These are phyloP conservation scores for Acanthosepion pharaonis DNA, from an alignment of 2,888 invertebrate species.

Conservation along the genomic window DNA sequence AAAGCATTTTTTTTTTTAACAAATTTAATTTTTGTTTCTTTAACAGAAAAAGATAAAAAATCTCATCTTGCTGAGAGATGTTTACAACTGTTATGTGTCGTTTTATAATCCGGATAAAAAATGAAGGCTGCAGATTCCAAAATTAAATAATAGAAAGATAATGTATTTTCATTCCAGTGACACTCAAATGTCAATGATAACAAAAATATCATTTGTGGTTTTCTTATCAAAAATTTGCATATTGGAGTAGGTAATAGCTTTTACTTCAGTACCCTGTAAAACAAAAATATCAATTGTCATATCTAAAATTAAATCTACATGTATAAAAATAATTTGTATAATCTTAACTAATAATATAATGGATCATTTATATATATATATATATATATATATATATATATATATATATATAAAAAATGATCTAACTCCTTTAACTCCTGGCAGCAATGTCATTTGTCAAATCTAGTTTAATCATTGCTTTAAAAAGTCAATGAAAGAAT, in stretches of 20 bases:
- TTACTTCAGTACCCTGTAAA: slow-evolving; percentile 92
- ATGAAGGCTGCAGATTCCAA: background rate
- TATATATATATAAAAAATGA: too few relatives aligned
- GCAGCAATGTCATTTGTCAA: too few relatives aligned
- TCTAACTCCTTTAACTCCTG: background rate
- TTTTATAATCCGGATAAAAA: background rate
- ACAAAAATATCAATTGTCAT: background rate
- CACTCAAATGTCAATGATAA: slow-evolving; percentile 93
- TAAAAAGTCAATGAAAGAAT: background rate
- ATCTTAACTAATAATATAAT: background rate
- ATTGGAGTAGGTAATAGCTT: slow-evolving; percentile 99
- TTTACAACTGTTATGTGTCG: background rate
- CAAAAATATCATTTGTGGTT: slow-evolving; percentile 86
- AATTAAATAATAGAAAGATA: background rate
- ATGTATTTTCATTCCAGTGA: background rate
- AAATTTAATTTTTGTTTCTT: background rate
- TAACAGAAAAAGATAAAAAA: background rate
- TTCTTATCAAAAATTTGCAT: slow-evolving; percentile 88
- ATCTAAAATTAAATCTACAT: background rate
- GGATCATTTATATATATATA: too few relatives aligned
- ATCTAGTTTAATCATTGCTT: background rate
- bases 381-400: too few relatives aligned
- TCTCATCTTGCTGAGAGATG: background rate
- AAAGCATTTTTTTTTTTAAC: background rate
- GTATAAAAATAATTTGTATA: background rate